Evolutionary conservation across 2,113 vertebrate species (phyloP).

Genomic region (Leuciscus idus): DNA sequence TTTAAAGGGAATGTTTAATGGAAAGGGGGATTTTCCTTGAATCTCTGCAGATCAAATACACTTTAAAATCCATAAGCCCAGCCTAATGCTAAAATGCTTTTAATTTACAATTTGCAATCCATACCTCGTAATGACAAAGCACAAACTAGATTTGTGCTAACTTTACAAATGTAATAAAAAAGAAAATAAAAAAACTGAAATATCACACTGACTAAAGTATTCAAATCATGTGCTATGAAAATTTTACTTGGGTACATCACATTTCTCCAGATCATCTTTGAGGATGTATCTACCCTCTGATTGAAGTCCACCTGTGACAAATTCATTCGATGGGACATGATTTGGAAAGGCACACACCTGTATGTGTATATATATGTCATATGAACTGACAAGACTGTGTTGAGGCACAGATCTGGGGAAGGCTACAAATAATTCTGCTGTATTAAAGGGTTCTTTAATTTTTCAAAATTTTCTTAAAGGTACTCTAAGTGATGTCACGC

Average conservation of each 20-base stretch:
- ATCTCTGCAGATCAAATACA: neutral
- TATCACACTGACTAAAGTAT: neutral
- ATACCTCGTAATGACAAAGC: neutral
- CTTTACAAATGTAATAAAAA: neutral
- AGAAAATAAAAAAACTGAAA: neutral
- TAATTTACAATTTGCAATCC: neutral
- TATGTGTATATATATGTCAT: neutral
- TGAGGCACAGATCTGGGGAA: neutral
- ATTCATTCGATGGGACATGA: neutral
- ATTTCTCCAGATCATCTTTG: neutral
- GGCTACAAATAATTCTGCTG: neutral
- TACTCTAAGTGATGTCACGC: too few species aligned
- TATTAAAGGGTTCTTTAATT: too few species aligned
- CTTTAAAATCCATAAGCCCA: neutral
- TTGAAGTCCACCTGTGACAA: neutral
- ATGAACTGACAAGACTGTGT: neutral
- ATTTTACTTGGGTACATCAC: neutral
- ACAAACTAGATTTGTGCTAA: neutral
- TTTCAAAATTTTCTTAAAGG: too few species aligned
- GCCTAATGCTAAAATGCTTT: neutral
- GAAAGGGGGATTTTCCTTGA: neutral
- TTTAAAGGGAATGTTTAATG: neutral
- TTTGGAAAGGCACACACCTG: too few species aligned
- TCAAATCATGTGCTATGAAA: neutral
- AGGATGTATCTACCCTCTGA: neutral